Base-by-base conservation (phyloP, 2,797 vertebrate species). In the Enteromius fasciolatus region DNA sequence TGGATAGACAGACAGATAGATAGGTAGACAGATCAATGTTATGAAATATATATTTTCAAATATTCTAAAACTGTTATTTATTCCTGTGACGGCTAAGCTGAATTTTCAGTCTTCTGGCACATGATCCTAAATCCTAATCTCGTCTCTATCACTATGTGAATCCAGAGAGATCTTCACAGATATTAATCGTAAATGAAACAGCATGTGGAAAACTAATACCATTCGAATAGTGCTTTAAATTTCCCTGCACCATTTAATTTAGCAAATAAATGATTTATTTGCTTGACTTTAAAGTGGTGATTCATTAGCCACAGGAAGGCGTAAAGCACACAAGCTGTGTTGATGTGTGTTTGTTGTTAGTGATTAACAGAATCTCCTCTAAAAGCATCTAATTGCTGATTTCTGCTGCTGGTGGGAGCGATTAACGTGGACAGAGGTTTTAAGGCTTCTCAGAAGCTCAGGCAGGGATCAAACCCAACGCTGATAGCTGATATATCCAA, bases 291-390 rank as follows among this genome's bases (percentile, higher is more conserved):
- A 28, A 82, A 82, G 61, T 18, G 17, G 36, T 76, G 63, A 68
- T 82, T 68, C 73, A 76, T 76, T 82, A 54, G 31, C 61, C 48
- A 33, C 81, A 57, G 25, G 50, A 68, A 82, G 73, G 72, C 50
- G 46, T 52, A 82, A 59, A 82, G 73, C 73, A 54, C 50, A 76
- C 61, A n/a, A 14, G 48, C 46, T 11, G 48, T 66, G 73, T 57
- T 82, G 74, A 77, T 48, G 39, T 18, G 31, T 77, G 64, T 77
- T 83, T 83, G 81, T 70, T 70, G 74, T 77, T 18, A 76, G 81
- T 57, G 81, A 83, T 82, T 77, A 83, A 31, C 72, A 77, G 52
- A 83, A 83, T 63, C 46, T 66, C 67, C 41, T 48, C 48, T 74
- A 76, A 82, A 82, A 82, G 61, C 61, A 68, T 76, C 48, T 82